Base-by-base conservation (phyloP, 2,797 vertebrate species). In the Steatocranus sp. region DNA sequence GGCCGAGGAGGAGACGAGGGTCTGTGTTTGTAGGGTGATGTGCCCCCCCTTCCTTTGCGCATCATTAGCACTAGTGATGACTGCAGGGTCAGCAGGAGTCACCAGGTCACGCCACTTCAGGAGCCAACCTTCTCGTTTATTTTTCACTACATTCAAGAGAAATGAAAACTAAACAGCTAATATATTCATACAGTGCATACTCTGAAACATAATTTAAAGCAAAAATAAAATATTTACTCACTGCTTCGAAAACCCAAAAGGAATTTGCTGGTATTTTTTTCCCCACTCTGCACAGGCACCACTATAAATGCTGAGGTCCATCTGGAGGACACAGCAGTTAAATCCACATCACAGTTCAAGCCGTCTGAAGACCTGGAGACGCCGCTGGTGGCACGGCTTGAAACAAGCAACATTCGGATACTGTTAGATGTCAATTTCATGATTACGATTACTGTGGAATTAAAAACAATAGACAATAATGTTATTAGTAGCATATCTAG, bases 51-150 rank as follows among this genome's bases (percentile, higher is more conserved):
- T 88, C 81, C 85, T 89, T 83, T 87, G 41, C 80, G 89, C 89
- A 93, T 94, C 92, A 94, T 95, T 94, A 95, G 88, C 90, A 90
- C 66, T 48, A 50, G 85, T 82, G 91, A 92, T 85, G 91, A 83
- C 76, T 73, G 10, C 46, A 51, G 17, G 94, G 92, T 95, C 91
- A 90, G 51, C 74, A 49, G 79, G 84, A 91, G 92, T 92, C 92
- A 81, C 53, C 2, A 50, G 93, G 92, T 94, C 93, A 75, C 7
- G 2, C 17, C 78, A 41, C 85, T 56, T 87, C 88, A 90, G 88
- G 87, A 89, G 85, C 20, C 48, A 38, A n/a, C 38, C 68, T 82
- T 83, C 75, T 83, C 66, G 53, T 49, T 75, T 79, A 20, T 76
- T 53, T 82, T 84, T 83, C 48, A 75, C 73, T 61, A 74, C 50